These are phyloP conservation scores for Dasysyrphus albostriatus DNA, from an alignment of 2,888 invertebrate genomes.

Conservation along the genomic window DNA sequence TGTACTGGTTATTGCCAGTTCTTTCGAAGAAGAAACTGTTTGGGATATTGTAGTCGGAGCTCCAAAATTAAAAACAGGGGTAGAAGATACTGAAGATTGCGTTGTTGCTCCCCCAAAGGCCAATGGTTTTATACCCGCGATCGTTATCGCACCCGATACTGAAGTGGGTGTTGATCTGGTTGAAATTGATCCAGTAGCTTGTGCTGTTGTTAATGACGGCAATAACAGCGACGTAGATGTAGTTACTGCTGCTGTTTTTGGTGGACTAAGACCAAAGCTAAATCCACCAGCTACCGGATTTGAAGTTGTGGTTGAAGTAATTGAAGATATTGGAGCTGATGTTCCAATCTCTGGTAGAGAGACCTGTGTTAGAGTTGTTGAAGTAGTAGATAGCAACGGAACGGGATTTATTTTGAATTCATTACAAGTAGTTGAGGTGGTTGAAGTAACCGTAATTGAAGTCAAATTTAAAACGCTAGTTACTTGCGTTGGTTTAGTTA, in stretches of 20 bases:
- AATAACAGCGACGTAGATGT: background rate
- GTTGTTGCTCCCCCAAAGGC: conserved; percentile 32
- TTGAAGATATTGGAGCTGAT: background rate
- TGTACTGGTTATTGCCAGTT: background rate
- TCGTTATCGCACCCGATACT: background rate
- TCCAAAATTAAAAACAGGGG: conserved; percentile 48
- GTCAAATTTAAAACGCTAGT: conserved; percentile 13
- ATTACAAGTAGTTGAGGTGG: conserved; percentile 1
- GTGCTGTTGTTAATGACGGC: background rate
- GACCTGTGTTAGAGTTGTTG: background rate
- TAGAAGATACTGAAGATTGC: background rate
- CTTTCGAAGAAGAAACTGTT: conserved; percentile 10
- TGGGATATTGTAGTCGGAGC: conserved; percentile 4
- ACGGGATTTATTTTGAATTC: conserved; percentile 22
- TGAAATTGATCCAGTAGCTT: conserved; percentile 18
- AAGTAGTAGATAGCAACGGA: background rate
- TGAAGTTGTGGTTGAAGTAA: conserved; percentile 26
- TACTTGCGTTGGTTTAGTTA: conserved; percentile 19
- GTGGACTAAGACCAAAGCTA: conserved; percentile 51
- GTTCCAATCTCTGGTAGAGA: background rate
- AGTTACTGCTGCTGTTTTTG: conserved; percentile 59
- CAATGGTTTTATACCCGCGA: conserved; percentile 34
- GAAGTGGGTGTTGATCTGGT: background rate
- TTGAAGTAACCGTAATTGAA: background rate
- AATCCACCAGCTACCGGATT: conserved; percentile 39